phyloP scores from a whole-genome alignment of 2,888 invertebrate genomes.

The Matsumyia berberina region DNA sequence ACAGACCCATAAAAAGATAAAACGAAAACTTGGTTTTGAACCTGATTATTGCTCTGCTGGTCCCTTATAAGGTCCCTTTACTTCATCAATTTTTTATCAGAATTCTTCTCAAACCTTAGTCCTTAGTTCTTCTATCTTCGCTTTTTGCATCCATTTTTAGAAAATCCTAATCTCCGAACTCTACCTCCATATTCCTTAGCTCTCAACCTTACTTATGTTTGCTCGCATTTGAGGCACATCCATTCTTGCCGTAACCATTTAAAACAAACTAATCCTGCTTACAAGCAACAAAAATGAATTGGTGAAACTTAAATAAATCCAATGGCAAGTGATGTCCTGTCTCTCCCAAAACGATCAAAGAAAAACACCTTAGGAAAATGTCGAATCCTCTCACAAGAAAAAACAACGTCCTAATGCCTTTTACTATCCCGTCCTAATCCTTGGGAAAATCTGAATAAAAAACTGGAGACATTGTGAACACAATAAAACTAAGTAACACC shows the following conservation, averaged over 20 bases:
- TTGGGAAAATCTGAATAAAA: slow-evolving; percentile 23
- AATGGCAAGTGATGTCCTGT: slow-evolving; percentile 9
- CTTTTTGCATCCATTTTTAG: too few species aligned
- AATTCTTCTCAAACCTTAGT: too few species aligned
- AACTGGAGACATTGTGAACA: slow-evolving; percentile 3
- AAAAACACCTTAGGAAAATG: slow-evolving; percentile 25
- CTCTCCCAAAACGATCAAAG: slow-evolving; percentile 1
- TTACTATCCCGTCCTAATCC: slow-evolving; percentile 24
- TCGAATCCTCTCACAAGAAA: slow-evolving; percentile 4
- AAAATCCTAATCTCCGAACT: neutral
- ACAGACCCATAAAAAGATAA: too few species aligned
- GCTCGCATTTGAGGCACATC: neutral
- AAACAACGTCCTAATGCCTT: slow-evolving; percentile 12
- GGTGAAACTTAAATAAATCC: slow-evolving; percentile 30
- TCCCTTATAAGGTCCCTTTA: too few species aligned
- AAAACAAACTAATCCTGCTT: slow-evolving; percentile 25
- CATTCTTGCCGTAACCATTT: neutral
- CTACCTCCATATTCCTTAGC: neutral
- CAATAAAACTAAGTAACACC: slow-evolving; percentile 47
- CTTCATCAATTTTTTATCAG: too few species aligned
- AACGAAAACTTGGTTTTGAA: too few species aligned
- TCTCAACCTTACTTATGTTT: neutral
- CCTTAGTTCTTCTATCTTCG: too few species aligned
- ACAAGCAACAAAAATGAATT: slow-evolving; percentile 21
- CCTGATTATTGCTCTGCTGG: too few species aligned